Evolutionary conservation across 2,888 invertebrate species (phyloP).

Genomic region (Macrophya alboannulata): DNA sequence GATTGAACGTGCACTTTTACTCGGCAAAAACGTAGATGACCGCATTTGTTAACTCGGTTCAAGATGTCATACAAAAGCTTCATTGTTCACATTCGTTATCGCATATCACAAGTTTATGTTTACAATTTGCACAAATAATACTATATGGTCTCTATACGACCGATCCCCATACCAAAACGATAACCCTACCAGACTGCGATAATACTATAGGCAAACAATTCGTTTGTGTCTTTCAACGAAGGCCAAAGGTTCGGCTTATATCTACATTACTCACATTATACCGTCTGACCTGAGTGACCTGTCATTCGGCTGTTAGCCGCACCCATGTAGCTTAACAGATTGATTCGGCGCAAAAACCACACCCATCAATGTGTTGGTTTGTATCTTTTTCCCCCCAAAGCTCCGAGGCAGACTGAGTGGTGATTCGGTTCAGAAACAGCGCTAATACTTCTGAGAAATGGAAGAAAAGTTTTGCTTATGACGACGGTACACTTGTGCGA

Average conservation of each 20-base stretch:
- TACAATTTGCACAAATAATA: neutral
- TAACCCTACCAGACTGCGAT: neutral
- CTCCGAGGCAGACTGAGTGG: neutral
- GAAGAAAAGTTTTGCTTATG: neutral
- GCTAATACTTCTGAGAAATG: neutral
- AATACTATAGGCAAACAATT: neutral
- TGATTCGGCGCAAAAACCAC: constrained; percentile 24
- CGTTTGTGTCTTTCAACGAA: neutral
- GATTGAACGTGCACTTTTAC: neutral
- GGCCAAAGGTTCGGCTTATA: neutral
- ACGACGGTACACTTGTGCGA: neutral
- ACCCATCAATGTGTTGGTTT: neutral
- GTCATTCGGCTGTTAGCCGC: constrained; percentile 32
- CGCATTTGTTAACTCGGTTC: neutral
- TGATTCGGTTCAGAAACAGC: neutral
- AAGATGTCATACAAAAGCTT: neutral
- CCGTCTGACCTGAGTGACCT: neutral
- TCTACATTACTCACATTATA: constrained; percentile 2
- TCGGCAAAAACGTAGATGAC: neutral
- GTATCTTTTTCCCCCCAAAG: neutral
- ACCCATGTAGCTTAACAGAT: neutral
- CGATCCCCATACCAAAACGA: neutral
- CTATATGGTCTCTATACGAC: neutral
- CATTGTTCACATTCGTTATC: neutral
- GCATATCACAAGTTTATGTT: neutral